These are phyloP conservation scores for Protomyctophum bolini DNA, from an alignment of 2,113 vertebrate species.

Conservation along the genomic window DNA sequence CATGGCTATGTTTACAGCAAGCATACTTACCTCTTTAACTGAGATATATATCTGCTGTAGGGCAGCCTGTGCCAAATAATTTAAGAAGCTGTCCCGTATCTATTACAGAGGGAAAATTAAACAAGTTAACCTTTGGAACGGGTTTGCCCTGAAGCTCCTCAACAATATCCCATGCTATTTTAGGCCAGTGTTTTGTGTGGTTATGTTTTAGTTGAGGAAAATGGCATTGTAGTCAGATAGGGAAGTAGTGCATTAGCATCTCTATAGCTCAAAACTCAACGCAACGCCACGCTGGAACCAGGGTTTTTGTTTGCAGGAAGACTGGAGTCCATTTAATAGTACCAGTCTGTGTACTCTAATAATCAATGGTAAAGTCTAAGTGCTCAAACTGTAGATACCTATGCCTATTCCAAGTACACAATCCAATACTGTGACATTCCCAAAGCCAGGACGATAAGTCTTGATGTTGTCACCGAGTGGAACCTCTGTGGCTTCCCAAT, in stretches of 20 bases:
- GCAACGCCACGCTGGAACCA: slow-evolving; percentile 10
- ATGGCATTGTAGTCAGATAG: slow-evolving; percentile 43
- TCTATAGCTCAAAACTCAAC: slow-evolving; percentile 26
- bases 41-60: slow-evolving; percentile 21
- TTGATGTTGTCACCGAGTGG: slow-evolving; percentile 45
- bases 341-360: background rate
- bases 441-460: slow-evolving; percentile 44
- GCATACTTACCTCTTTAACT: slow-evolving; percentile 10
- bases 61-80: slow-evolving; percentile 25
- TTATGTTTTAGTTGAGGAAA: slow-evolving; percentile 41
- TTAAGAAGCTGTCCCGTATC: slow-evolving; percentile 24
- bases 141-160: slow-evolving; percentile 33
- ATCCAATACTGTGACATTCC: slow-evolving; percentile 16
- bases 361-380: slow-evolving; percentile 34
- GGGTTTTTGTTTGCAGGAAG: slow-evolving; percentile 6
- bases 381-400: slow-evolving; percentile 12
- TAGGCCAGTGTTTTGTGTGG: slow-evolving; percentile 21
- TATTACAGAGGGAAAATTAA: slow-evolving; percentile 49
- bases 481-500: slow-evolving; percentile 31
- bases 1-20: slow-evolving; percentile 44
- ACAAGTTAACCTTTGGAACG: slow-evolving; percentile 39
- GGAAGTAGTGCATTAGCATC: slow-evolving; percentile 23
- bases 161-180: slow-evolving; percentile 20
- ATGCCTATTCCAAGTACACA: slow-evolving; percentile 54
- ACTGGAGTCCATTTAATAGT: slow-evolving; percentile 17